Evolutionary conservation across 2,113 vertebrate species (phyloP).

Genomic region (Asarcornis scutulata): DNA sequence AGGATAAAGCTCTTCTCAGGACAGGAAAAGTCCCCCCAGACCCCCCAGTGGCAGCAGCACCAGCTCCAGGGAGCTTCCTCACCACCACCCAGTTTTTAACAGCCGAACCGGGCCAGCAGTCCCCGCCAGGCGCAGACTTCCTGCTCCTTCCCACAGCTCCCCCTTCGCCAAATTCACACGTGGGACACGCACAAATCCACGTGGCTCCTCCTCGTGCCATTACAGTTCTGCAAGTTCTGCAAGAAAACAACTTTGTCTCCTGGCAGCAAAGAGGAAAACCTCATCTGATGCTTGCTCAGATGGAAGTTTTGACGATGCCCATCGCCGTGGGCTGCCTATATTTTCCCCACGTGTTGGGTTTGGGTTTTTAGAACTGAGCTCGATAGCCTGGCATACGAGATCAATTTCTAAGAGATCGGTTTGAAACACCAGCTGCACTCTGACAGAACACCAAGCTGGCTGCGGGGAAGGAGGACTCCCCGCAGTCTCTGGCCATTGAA

Average conservation of each 20-base stretch:
- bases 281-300: neutral
- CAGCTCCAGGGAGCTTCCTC: neutral
- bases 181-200: accelerated
- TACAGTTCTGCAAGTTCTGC: neutral
- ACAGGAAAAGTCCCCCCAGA: neutral
- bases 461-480: neutral
- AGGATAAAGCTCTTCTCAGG: neutral
- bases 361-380: neutral
- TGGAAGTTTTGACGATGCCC: neutral
- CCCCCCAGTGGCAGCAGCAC: neutral
- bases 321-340: accelerated
- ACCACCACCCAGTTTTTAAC: neutral
- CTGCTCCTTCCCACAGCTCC: too few relatives aligned
- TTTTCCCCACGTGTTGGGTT: neutral
- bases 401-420: neutral
- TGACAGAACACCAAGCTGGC: neutral
- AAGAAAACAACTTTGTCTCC: neutral
- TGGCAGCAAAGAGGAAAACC: neutral
- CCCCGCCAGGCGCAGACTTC: accelerated
- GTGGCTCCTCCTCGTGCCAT: accelerated
- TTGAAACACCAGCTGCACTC: neutral
- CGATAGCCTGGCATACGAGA: neutral
- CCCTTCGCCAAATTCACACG: neutral
- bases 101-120: too few relatives aligned
- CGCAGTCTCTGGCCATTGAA: neutral